Evolutionary conservation across 35 echinoderm and acorn worm genomes (phyloP).

Genomic region (Strongylocentrotus purpuratus): DNA sequence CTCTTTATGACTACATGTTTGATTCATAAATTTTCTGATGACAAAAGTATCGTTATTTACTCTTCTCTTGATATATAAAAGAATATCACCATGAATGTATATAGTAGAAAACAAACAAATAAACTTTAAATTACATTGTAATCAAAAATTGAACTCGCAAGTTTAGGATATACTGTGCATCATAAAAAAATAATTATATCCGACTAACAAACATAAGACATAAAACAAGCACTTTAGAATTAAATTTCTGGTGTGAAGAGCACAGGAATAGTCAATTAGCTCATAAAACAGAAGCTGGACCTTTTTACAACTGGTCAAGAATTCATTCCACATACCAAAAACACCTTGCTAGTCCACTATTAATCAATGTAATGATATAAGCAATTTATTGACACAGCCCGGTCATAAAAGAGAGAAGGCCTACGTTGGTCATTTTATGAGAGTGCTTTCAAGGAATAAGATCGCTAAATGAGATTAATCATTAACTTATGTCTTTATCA

Average conservation of each 20-base stretch:
- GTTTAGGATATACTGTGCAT: no score
- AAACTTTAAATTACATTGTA: no score
- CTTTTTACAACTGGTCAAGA: background rate
- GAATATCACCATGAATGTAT: background rate
- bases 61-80: background rate
- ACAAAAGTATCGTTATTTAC: background rate
- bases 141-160: no score
- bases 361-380: background rate
- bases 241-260: background rate
- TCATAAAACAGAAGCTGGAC: background rate
- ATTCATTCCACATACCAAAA: background rate
- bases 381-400: background rate
- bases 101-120: background rate
- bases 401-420: background rate
- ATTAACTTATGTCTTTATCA: background rate
- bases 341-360: background rate
- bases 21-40: background rate
- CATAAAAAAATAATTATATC: no score
- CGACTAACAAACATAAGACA: background rate
- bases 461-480: background rate
- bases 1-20: background rate
- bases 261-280: background rate
- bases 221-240: background rate
- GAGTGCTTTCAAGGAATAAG: background rate
- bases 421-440: background rate